These are phyloP conservation scores for Drosophila kohkoa DNA, from an alignment of 1,140 invertebrate genomes.

Conservation along the genomic window DNA sequence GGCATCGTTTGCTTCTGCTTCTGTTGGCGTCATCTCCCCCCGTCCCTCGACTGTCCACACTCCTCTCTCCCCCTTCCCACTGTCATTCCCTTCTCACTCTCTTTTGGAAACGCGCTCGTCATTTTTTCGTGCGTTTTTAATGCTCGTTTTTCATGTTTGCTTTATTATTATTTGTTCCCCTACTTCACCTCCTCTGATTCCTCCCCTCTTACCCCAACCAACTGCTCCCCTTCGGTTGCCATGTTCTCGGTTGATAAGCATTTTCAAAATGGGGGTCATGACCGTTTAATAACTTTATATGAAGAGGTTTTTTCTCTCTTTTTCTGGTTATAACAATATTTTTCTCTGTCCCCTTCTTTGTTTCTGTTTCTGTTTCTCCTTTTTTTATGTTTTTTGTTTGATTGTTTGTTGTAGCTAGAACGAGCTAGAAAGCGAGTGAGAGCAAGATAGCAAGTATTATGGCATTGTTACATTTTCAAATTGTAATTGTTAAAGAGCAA, in stretches of 20 bases:
- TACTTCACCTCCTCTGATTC: conserved; percentile 6
- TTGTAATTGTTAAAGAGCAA: conserved; percentile 14
- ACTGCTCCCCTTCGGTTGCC: background rate
- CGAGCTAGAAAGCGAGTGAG: conserved; percentile 8
- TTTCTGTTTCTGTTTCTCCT: conserved; percentile 3
- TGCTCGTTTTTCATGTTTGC: conserved; percentile 55
- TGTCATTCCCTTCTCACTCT: conserved; percentile 3
- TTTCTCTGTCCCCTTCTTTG: conserved; percentile 31
- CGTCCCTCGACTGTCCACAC: background rate
- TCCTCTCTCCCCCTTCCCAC: background rate
- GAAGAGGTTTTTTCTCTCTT: conserved; percentile 54
- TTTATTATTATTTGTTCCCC: conserved; percentile 43
- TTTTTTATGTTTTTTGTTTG: conserved; percentile 44
- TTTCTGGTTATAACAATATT: conserved; percentile 17
- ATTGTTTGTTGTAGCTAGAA: conserved; percentile 50
- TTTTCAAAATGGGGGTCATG: conserved; percentile 82
- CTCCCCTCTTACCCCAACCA: background rate
- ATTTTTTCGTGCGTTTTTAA: conserved; percentile 47
- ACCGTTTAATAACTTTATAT: conserved; percentile 84
- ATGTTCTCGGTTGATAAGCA: conserved; percentile 72
- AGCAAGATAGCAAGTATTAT: background rate
- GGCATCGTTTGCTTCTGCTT: conserved; percentile 65
- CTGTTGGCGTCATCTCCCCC: background rate
- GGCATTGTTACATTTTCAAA: background rate
- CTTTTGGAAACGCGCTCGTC: conserved; percentile 65